phyloP scores from a whole-genome alignment of 2,113 vertebrate genomes.

The zebrafish (Danio rerio) region GRCz12tu NC_133193.1:37308001-37308500 shows the following conservation, averaged over 20 bases:
- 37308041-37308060: background rate
- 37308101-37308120: background rate
- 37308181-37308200: background rate
- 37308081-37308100: conserved; percentile 12
- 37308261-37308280: too few species aligned
- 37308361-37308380: too few species aligned
- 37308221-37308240: background rate
- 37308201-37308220: background rate
- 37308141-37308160: background rate
- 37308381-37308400: too few species aligned
- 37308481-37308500: too few species aligned
- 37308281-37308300: background rate
- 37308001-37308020: background rate
- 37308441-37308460: too few species aligned
- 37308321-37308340: too few species aligned
- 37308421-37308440: too few species aligned
- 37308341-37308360: too few species aligned
- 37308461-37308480: too few species aligned
- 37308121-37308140: background rate
- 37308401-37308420: too few species aligned
- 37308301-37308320: too few species aligned
- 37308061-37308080: background rate
- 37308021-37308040: background rate
- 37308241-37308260: background rate
- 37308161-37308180: conserved; percentile 6